Percentiles rank a stretch among this genome's conserved stretches.
phyloP scores from a whole-genome alignment of 37 sponge, comb jelly and placozoan genomes.

The Dysidea cf. avara region DNA sequence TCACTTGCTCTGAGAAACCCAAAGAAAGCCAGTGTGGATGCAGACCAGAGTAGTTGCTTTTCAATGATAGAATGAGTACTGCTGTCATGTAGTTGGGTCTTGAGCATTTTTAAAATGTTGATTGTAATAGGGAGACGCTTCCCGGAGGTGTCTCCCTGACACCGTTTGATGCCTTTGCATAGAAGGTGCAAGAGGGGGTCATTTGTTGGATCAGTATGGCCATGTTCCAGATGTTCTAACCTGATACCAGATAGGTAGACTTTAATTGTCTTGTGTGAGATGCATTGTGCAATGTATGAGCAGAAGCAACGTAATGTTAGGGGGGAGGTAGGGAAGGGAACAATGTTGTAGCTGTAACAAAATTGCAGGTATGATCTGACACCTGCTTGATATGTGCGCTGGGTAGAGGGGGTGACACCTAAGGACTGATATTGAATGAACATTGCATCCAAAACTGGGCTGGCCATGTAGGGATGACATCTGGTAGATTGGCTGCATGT shows the following conservation, averaged over 20 bases:
- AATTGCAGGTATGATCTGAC: conserved; percentile 8
- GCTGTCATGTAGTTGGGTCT: not conserved
- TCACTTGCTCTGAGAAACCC: not conserved
- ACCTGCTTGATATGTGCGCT: conserved; percentile 27
- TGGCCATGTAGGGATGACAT: conserved; percentile 18
- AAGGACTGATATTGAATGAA: conserved; percentile 3
- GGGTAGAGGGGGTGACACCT: conserved; percentile 22
- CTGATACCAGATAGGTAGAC: conserved; percentile 39
- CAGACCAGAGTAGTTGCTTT: too few species aligned
- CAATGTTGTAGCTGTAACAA: conserved; percentile 3
- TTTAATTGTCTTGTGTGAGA: conserved; percentile 17
- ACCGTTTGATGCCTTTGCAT: conserved; percentile 12
- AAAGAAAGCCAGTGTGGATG: not conserved
- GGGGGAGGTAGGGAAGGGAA: conserved; percentile 27
- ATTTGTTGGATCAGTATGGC: conserved; percentile 7
- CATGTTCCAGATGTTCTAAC: conserved; percentile 12
- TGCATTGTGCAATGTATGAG: conserved; percentile 9
- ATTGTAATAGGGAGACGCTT: not conserved
- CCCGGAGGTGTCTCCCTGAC: conserved; percentile 1
- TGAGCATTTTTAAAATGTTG: not conserved
- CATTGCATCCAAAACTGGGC: conserved; percentile 3
- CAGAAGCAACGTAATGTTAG: conserved; percentile 22
- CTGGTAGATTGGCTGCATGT: conserved; percentile 20
- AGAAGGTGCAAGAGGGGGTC: conserved; percentile 17
- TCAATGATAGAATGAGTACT: not conserved